Percentiles rank a stretch among this genome's conserved stretches.
Evolutionary conservation across 2,888 invertebrate genomes (phyloP).

Genomic region (Agelastica alni): DNA sequence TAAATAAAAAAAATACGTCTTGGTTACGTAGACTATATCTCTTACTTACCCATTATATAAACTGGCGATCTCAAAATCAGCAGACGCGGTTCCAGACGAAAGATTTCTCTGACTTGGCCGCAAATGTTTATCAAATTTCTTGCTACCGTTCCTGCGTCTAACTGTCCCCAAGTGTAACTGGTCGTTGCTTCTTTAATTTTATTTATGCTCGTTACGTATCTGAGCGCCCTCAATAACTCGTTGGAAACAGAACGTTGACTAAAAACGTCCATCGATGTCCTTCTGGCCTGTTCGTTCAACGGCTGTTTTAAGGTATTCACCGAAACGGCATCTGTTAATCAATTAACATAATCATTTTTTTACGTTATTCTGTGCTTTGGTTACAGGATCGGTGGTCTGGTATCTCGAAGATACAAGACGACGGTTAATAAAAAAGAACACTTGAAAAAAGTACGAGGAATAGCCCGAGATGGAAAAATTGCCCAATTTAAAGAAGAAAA

Average conservation of each 20-base stretch:
- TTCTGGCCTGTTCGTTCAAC: constrained; percentile 40
- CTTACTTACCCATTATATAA: constrained; percentile 63
- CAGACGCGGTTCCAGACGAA: constrained; percentile 60
- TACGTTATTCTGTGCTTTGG: no score
- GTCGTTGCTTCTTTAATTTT: constrained; percentile 38
- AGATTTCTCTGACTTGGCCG: constrained; percentile 56
- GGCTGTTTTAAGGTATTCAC: constrained; percentile 42
- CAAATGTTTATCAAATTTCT: constrained; percentile 61
- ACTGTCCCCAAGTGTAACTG: constrained; percentile 49
- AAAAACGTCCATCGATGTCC: constrained; percentile 59
- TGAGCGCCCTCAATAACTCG: constrained; percentile 60
- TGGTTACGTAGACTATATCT: no score
- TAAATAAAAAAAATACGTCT: no score
- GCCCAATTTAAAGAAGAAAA: no score
- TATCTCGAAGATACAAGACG: no score
- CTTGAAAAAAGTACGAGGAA: no score
- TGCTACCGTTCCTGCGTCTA: constrained; percentile 53
- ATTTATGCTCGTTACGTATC: constrained; percentile 42
- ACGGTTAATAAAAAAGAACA: no score
- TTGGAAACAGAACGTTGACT: constrained; percentile 61
- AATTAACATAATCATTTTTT: no score
- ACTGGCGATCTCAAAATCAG: constrained; percentile 61
- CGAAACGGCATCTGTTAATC: constrained; percentile 48
- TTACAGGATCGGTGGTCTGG: no score
- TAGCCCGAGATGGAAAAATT: no score